Evolutionary conservation across 2,888 invertebrate genomes (phyloP).

Genomic region (Syrista parreyssii): DNA sequence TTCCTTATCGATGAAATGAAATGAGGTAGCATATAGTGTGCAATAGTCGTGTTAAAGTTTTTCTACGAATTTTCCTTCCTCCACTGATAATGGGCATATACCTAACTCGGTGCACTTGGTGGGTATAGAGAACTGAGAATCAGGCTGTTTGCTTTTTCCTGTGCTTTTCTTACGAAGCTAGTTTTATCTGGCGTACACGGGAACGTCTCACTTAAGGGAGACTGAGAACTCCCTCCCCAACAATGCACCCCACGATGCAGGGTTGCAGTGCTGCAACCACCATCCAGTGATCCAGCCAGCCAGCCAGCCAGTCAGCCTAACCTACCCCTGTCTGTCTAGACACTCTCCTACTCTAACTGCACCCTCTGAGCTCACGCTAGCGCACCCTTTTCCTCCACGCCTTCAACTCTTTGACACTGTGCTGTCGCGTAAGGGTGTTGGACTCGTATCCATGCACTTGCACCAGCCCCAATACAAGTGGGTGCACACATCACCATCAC

Average conservation of each 20-base stretch:
- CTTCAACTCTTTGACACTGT: slow-evolving; percentile 51
- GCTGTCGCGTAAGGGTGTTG: not conserved
- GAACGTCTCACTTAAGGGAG: slow-evolving; percentile 7
- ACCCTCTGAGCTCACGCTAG: slow-evolving; percentile 50
- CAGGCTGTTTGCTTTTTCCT: not conserved
- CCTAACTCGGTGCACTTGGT: not conserved
- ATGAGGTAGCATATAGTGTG: not conserved
- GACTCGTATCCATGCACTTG: not conserved
- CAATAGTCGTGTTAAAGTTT: not conserved
- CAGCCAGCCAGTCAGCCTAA: slow-evolving; percentile 47
- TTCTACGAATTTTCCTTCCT: not conserved
- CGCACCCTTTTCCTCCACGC: slow-evolving; percentile 40
- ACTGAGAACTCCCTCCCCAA: slow-evolving; percentile 4
- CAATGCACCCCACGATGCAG: slow-evolving; percentile 6
- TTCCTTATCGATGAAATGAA: not conserved
- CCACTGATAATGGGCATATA: not conserved
- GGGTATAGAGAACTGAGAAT: not conserved
- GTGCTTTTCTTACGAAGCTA: slow-evolving; percentile 13
- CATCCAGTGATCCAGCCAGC: slow-evolving; percentile 35
- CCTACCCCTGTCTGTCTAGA: slow-evolving; percentile 61
- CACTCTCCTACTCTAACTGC: slow-evolving; percentile 62
- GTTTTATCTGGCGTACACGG: slow-evolving; percentile 31
- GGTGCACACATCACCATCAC: slow-evolving; percentile 34
- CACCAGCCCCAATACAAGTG: slow-evolving; percentile 11
- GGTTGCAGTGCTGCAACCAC: slow-evolving; percentile 34